These are phyloP conservation scores for Gadus chalcogrammus DNA, from an alignment of 2,113 vertebrate species.

Conservation along the genomic window DNA sequence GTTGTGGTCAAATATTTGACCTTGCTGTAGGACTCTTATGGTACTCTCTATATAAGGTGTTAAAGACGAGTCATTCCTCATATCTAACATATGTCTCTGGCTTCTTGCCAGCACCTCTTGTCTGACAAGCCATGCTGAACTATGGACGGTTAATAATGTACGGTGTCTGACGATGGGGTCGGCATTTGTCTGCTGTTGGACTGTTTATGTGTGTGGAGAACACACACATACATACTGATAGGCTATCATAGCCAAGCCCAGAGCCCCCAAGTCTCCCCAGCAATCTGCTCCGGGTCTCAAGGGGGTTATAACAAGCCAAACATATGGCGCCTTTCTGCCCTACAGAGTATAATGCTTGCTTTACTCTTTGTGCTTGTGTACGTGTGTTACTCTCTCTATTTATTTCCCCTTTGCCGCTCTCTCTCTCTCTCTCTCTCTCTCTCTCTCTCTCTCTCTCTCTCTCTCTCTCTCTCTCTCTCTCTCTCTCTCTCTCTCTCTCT, in stretches of 20 bases:
- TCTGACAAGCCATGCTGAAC: too few relatives aligned
- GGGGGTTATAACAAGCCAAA: slow-evolving; percentile 29
- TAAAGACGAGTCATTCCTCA: too few relatives aligned
- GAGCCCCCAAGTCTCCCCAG: slow-evolving; percentile 40
- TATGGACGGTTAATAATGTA: too few relatives aligned
- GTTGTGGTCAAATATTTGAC: too few relatives aligned
- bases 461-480: too few relatives aligned
- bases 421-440: background rate
- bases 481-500: too few relatives aligned
- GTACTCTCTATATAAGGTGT: too few relatives aligned
- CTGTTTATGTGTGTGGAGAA: slow-evolving; percentile 1
- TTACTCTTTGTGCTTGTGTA: background rate
- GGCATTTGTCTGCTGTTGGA: background rate
- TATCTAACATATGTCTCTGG: too few relatives aligned
- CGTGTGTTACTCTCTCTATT: background rate
- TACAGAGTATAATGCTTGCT: slow-evolving; percentile 21
- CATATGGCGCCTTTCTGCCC: slow-evolving; percentile 2
- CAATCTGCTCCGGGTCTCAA: slow-evolving; percentile 33
- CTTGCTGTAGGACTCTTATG: too few relatives aligned
- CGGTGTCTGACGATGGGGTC: too few relatives aligned
- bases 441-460: background rate
- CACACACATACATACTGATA: slow-evolving; percentile 25
- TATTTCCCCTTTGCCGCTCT: too few relatives aligned
- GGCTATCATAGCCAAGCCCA: slow-evolving; percentile 36
- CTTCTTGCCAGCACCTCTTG: too few relatives aligned